Conservation (phyloP, 2,797 vertebrate genomes). For the Acanthurus lineatus region DNA sequence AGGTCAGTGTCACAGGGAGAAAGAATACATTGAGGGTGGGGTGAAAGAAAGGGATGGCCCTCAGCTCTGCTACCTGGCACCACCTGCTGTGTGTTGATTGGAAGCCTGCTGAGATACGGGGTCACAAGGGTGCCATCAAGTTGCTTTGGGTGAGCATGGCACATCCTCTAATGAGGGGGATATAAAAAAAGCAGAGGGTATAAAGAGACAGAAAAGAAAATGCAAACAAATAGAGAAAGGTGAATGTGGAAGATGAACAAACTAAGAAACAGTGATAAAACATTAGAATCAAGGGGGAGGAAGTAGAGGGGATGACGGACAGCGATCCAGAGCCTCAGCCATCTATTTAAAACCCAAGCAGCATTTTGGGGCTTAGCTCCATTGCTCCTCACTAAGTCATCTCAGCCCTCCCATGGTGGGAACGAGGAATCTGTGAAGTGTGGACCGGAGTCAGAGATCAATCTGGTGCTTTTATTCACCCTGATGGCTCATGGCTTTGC, state of each 20-base stretch:
- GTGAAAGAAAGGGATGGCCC: conserved; percentile 11
- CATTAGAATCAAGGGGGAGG: background rate
- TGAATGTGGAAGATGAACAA: background rate
- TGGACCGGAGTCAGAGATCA: conserved; percentile 54
- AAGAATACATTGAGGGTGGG: conserved; percentile 15
- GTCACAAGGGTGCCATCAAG: conserved; percentile 46
- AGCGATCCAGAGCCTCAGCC: background rate
- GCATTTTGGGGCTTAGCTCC: conserved; percentile 31
- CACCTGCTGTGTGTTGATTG: conserved; percentile 47
- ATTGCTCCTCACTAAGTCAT: conserved; percentile 24
- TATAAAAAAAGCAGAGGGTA: conserved; percentile 16
- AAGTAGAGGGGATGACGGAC: background rate
- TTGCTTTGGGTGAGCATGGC: conserved; percentile 48
- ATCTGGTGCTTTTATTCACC: conserved; percentile 43
- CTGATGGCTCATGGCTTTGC: conserved; percentile 14
- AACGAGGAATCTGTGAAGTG: conserved; percentile 36
- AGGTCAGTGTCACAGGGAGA: background rate
- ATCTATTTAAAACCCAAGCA: conserved; percentile 40
- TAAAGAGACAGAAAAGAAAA: conserved; percentile 22
- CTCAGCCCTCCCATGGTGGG: conserved; percentile 2
- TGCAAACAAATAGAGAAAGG: conserved; percentile 3
- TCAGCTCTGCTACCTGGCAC: conserved; percentile 29
- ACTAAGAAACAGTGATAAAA: background rate
- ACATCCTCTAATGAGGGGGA: conserved; percentile 47
- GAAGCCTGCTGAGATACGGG: conserved; percentile 46